Base-by-base conservation (phyloP, 2,888 invertebrate species). In the Chaetogeoica ovagalla region DNA sequence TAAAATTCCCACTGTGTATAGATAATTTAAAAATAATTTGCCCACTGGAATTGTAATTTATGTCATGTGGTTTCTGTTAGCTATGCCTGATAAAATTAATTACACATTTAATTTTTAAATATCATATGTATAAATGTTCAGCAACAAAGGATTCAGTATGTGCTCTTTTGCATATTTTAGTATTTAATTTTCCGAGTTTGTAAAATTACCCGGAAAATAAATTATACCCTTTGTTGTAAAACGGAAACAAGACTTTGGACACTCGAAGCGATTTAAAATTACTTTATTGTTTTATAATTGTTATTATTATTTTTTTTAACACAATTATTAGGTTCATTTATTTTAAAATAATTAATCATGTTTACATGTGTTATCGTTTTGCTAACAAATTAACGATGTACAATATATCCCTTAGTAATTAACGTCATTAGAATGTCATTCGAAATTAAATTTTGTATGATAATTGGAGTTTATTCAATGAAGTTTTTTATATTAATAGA, bases 191-290 rank as follows among this genome's bases (percentile, higher is more conserved):
- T 55, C 55, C 55, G 17, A 21, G n/a, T 57, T 43, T 13, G 30
- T 30, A 13, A 59, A 59, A 59, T 75, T 66, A 66, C n/a, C n/a
- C 30, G 15, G 3, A 68, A 59, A 59, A 48, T 68, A 75, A 75
- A 68, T 68, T 68, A 59, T 57, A 66, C 9, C 63, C 37, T 57
- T 65, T 57, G 19, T 43, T n/a, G 9, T 15, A 17, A 9, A 30
- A 59, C 19, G 15, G 59, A 68, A 59, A 75, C 43, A 43, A 68
- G 30, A 23, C 43, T 66, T 75, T 43, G 23, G 15, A 48, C 30
- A 30, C 30, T 59, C 23, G 0, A 19, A 75, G 43, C 30, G 15
- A 15, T 60, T 72, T 60, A 23, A 60, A 72, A 43, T 23, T 43
- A 48, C 11, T 43, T 37, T 15, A 39, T 15, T 1, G 13, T n/a